Base-by-base conservation (phyloP, 2,888 invertebrate species). In the Microplitis deprimator region DNA sequence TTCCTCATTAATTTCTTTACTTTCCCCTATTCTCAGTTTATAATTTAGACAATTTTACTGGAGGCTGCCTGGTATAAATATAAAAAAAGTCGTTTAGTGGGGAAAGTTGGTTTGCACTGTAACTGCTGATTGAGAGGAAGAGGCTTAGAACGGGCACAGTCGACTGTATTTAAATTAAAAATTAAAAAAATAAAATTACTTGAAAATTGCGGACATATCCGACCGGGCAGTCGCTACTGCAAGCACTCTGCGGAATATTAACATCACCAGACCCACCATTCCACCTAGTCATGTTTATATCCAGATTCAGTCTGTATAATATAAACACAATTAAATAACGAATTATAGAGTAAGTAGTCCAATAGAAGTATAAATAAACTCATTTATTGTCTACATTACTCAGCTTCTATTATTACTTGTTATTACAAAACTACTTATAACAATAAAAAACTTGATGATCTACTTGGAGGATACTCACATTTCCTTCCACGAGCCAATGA, bases 201-300 rank as follows among this genome's bases (percentile, higher is more conserved):
- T 92, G 91, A 85, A 91, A 92, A 87, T 93, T 93, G 67, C 92
- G 89, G 50, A 93, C 91, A 85, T 92, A 91, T 6, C 94, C 94
- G 29, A 91, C 87, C 10, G 91, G 91, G 84, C 94, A 94, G 59
- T 92, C 91, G 79, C 92, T 92, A 83, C 93, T 93, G 89, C 94
- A 94, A 50, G 93, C 91, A 67, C 94, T 93, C 73, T 87, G 89
- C 1, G 91, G 91, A 73, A 90, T 89, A 76, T 89, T 88, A 62
- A 84, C 83, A 69, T 89, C 89, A 38, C 90, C 91, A 60, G 82
- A 79, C n/a, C 88, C 88, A 13, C 84, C 83, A 64, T 84, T 87
- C 92, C 92, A 92, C 77, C 88, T 87, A 61, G 92, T 88, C 83
- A 89, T 89, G 69, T 89, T 89, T 76, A 91, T 85, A 82, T 91